A percentile compares a stretch with the other conserved stretches of the same genome.
These are phyloP conservation scores for Bedellia somnulentella DNA, from an alignment of 2,888 invertebrate species.

Conservation along the genomic window DNA sequence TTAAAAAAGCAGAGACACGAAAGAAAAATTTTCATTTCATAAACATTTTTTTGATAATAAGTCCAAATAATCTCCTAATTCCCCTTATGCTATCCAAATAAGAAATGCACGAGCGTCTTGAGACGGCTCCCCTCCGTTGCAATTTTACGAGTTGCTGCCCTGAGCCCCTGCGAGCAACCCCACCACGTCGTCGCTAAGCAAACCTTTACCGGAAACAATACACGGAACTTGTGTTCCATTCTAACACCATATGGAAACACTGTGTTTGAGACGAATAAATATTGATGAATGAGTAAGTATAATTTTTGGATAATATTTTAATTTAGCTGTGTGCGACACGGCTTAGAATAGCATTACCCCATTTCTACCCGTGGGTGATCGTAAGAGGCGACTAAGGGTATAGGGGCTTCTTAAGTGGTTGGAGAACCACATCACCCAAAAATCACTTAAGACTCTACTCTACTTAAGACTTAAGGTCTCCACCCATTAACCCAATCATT, in stretches of 20 bases:
- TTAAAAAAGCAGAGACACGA: neutral
- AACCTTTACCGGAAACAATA: conserved; percentile 3
- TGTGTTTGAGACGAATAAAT: neutral
- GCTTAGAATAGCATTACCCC: too few relatives aligned
- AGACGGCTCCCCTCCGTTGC: conserved; percentile 48
- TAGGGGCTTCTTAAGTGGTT: neutral
- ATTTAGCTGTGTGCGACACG: neutral
- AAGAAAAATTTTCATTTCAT: neutral
- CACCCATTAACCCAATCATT: too few relatives aligned
- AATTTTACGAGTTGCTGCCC: conserved; percentile 53
- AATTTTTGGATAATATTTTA: neutral
- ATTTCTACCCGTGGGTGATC: too few relatives aligned
- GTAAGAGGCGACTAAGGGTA: too few relatives aligned
- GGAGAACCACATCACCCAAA: neutral
- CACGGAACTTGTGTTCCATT: neutral
- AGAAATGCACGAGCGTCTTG: conserved; percentile 55
- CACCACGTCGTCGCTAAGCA: conserved; percentile 2
- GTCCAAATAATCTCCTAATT: conserved; percentile 11
- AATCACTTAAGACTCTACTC: neutral
- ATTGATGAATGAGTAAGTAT: neutral
- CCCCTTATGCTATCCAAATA: conserved; percentile 22
- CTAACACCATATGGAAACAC: neutral
- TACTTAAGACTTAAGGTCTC: conserved; percentile 11
- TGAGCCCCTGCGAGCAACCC: conserved; percentile 13
- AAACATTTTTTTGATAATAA: neutral